Conservation (phyloP, 2,888 invertebrate species). For the Drosophila paramelanica region DNA sequence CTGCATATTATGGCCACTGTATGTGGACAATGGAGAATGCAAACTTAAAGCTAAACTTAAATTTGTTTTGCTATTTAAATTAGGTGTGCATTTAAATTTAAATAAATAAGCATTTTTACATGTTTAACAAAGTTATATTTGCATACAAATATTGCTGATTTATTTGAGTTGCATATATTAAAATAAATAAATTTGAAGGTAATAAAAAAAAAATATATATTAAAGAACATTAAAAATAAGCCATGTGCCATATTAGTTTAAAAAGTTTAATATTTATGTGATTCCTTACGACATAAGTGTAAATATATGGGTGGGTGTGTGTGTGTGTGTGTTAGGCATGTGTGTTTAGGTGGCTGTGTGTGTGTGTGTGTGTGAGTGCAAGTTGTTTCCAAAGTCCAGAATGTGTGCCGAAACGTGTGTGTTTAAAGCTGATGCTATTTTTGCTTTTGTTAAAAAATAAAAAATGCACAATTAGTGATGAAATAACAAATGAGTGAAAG, state of each 20-base stretch:
- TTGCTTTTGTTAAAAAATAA: conserved; percentile 65
- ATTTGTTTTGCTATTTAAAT: conserved; percentile 18
- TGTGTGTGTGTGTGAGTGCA: conserved; percentile 41
- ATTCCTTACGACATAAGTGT: conserved; percentile 9
- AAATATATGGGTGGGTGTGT: conserved; percentile 29
- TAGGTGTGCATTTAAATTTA: conserved; percentile 12
- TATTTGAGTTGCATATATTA: conserved; percentile 50
- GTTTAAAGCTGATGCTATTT: conserved; percentile 38
- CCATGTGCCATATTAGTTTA: conserved; percentile 49
- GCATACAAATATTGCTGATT: conserved; percentile 57
- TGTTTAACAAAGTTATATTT: conserved; percentile 46
- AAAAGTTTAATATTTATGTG: conserved; percentile 31
- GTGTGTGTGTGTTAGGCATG: conserved; percentile 45
- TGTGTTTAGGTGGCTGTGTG: conserved; percentile 25
- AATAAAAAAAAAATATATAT: conserved; percentile 1
- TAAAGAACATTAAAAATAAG: conserved; percentile 27
- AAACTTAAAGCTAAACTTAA: conserved; percentile 17
- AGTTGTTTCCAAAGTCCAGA: conserved; percentile 70
- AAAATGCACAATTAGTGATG: conserved; percentile 66
- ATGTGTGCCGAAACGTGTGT: conserved; percentile 44
- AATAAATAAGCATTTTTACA: conserved; percentile 28
- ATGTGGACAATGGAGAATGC: conserved; percentile 32
- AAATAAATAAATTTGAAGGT: conserved; percentile 8
- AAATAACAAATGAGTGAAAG: conserved; percentile 21
- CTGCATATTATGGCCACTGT: conserved; percentile 42